Conservation (phyloP, 2,797 vertebrate species). For the Knipowitschia caucasica region DNA sequence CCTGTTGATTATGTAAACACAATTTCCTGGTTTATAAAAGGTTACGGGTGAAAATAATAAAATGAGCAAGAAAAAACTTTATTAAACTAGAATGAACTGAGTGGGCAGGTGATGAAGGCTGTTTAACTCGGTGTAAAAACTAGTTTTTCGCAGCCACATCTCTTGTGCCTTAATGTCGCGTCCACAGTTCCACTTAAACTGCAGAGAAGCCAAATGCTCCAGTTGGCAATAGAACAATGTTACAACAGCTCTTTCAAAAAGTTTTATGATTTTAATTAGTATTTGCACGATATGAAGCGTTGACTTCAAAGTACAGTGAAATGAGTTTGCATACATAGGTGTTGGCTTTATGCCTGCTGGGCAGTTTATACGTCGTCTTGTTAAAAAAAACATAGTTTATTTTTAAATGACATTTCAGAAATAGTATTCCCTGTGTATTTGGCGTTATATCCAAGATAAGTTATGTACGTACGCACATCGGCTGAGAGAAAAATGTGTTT, state of each 20-base stretch:
- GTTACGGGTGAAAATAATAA: background rate
- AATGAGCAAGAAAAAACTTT: background rate
- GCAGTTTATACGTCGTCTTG: background rate
- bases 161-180: background rate
- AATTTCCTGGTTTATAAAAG: background rate
- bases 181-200: background rate
- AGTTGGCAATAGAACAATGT: background rate
- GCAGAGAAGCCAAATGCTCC: background rate
- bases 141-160: constrained; percentile 1
- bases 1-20: background rate
- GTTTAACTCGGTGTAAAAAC: background rate
- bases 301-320: background rate
- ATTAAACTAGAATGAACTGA: constrained; percentile 1
- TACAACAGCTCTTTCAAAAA: background rate
- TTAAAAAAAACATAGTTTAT: background rate
- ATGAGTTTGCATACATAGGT: background rate
- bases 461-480: background rate
- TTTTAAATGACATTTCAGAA: constrained; percentile 3
- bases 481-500: constrained; percentile 1
- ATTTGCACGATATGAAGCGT: no score
- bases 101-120: constrained; percentile 4
- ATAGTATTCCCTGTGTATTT: background rate
- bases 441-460: background rate
- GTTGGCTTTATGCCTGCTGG: background rate
- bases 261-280: background rate